phyloP scores from a whole-genome alignment of 2,113 vertebrate species.

The Rutilus rutilus region DNA sequence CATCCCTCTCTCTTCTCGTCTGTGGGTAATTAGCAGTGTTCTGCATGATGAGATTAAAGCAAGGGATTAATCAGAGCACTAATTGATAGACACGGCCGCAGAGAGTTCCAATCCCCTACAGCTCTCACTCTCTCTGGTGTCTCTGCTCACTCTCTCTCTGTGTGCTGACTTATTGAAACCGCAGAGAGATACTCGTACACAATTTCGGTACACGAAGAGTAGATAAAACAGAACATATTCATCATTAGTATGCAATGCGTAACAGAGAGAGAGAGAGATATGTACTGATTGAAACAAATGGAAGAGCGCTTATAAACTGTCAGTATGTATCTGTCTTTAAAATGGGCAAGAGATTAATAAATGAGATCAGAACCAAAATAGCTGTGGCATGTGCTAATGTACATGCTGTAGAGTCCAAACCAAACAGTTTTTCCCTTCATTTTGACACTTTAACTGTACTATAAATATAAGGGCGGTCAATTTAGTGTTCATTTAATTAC shows the following conservation, averaged over 20 bases:
- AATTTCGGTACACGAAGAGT: background rate
- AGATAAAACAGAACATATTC: constrained; percentile 18
- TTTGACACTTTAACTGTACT: background rate
- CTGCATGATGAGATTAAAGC: constrained; percentile 78
- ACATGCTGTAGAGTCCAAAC: background rate
- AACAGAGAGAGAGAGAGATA: background rate
- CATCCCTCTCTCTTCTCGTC: constrained; percentile 39
- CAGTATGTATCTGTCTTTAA: background rate
- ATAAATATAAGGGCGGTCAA: background rate
- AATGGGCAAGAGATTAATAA: constrained; percentile 9
- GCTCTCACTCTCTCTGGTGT: constrained; percentile 54
- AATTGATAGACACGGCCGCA: constrained; percentile 79
- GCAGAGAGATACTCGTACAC: constrained; percentile 67
- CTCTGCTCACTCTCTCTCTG: constrained; percentile 27
- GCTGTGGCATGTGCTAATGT: background rate
- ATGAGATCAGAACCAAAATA: background rate
- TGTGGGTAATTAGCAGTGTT: constrained; percentile 76
- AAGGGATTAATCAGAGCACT: constrained; percentile 79
- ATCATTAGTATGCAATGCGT: constrained; percentile 11
- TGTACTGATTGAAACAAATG: constrained; percentile 17
- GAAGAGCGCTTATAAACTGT: background rate
- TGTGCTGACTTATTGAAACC: constrained; percentile 75
- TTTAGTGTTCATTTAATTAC: background rate
- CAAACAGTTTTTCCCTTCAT: background rate
- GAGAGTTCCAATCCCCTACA: constrained; percentile 74